A percentile compares a stretch with the other conserved stretches of the same genome.
phyloP scores from a whole-genome alignment of 2,797 vertebrate genomes.

The Tiaroga cobitis region DNA sequence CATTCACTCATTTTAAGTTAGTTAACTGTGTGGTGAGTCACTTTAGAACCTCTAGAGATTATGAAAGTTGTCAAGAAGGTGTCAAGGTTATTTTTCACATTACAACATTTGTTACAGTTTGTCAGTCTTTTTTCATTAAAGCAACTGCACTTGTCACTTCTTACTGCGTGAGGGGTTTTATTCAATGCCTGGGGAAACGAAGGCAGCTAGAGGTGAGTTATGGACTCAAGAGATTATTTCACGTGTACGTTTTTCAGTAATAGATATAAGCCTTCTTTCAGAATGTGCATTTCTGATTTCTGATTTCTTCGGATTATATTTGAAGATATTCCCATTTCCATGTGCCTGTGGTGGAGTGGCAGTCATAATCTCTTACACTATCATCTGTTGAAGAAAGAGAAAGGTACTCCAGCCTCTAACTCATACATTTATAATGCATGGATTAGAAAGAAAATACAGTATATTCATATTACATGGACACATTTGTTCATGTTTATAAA shows the following conservation, averaged over 20 bases:
- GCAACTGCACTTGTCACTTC: conserved; percentile 38
- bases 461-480: conserved; percentile 5
- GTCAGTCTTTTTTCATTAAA: conserved; percentile 9
- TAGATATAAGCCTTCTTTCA: background rate
- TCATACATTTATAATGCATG: background rate
- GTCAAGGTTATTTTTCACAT: background rate
- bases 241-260: background rate
- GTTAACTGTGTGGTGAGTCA: background rate
- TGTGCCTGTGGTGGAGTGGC: conserved; percentile 47
- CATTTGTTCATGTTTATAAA: conserved; percentile 4
- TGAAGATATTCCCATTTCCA: conserved; percentile 18
- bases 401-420: conserved; percentile 16
- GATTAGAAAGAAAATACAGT: background rate
- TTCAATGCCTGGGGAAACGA: background rate
- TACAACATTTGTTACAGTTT: background rate
- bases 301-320: background rate
- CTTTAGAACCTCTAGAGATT: background rate
- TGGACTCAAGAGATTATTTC: background rate
- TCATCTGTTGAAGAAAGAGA: conserved; percentile 35
- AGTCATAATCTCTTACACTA: conserved; percentile 44
- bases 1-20: background rate
- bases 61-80: background rate
- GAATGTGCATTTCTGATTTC: background rate
- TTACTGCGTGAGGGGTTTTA: conserved; percentile 29
- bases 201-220: conserved; percentile 22